Evolutionary conservation across 2,888 invertebrate genomes (phyloP).

Genomic region (Phymatocera aterrima): DNA sequence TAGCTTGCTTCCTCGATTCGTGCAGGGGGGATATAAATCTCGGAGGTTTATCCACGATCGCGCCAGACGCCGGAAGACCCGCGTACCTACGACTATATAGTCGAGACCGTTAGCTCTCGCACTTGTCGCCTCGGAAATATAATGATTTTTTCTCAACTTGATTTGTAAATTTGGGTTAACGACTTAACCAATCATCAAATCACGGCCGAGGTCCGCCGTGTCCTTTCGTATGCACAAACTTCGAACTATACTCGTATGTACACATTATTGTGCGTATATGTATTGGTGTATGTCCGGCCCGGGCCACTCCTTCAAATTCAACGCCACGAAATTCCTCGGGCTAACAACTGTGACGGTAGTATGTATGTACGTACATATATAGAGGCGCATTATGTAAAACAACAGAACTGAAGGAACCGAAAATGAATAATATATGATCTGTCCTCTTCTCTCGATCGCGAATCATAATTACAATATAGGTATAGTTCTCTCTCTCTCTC

Average conservation of each 20-base stretch:
- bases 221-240: constrained; percentile 20
- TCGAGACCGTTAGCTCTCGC: constrained; percentile 39
- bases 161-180: constrained; percentile 44
- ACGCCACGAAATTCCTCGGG: constrained; percentile 37
- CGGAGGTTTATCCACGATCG: constrained; percentile 36
- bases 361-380: too few species aligned
- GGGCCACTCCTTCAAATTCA: constrained; percentile 35
- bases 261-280: too few species aligned
- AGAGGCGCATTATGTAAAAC: too few species aligned
- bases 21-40: constrained; percentile 42
- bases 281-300: too few species aligned
- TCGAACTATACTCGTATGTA: constrained; percentile 32
- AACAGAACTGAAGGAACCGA: too few species aligned
- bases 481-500: too few species aligned
- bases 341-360: too few species aligned
- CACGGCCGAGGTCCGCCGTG: neutral
- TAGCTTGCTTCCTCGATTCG: constrained; percentile 34
- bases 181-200: constrained; percentile 39
- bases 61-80: too few species aligned
- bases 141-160: constrained; percentile 40
- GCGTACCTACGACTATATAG: too few species aligned
- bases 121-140: constrained; percentile 43
- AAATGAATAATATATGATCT: too few species aligned
- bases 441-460: too few species aligned
- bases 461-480: too few species aligned